These are phyloP conservation scores for Sycobia sp. DNA, from an alignment of 1,140 invertebrate genomes.

Conservation along the genomic window DNA sequence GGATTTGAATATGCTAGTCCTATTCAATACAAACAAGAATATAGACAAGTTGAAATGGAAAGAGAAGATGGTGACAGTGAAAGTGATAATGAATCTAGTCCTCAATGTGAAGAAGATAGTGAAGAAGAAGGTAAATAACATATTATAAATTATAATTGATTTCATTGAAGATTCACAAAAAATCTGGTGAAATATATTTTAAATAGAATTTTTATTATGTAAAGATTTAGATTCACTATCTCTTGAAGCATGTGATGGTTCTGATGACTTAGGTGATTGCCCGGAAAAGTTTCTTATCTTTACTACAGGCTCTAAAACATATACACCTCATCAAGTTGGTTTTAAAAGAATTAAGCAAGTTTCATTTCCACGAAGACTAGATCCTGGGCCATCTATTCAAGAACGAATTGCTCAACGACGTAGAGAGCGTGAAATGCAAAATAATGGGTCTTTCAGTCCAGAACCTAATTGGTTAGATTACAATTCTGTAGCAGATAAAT, in stretches of 20 bases:
- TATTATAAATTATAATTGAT: not conserved
- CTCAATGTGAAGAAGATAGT: slow-evolving; percentile 45
- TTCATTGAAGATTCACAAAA: not conserved
- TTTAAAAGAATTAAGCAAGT: slow-evolving; percentile 81
- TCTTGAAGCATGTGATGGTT: slow-evolving; percentile 59
- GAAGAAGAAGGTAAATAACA: slow-evolving; percentile 38
- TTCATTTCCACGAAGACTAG: slow-evolving; percentile 72
- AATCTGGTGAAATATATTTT: not conserved
- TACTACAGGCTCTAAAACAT: slow-evolving; percentile 83
- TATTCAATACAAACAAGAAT: slow-evolving; percentile 66
- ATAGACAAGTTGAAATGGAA: slow-evolving; percentile 63
- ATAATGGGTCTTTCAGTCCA: slow-evolving; percentile 56
- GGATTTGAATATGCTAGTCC: slow-evolving; percentile 63
- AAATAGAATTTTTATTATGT: not conserved
- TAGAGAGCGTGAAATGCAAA: slow-evolving; percentile 61
- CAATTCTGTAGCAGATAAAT: slow-evolving; percentile 72
- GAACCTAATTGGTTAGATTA: slow-evolving; percentile 75
- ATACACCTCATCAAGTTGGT: slow-evolving; percentile 86
- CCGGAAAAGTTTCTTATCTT: slow-evolving; percentile 83
- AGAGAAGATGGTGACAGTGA: slow-evolving; percentile 48
- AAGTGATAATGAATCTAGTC: slow-evolving; percentile 47
- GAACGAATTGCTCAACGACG: slow-evolving; percentile 69
- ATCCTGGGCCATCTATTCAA: slow-evolving; percentile 71
- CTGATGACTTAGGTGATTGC: slow-evolving; percentile 61
- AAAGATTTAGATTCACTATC: slow-evolving; percentile 47